phyloP scores from a whole-genome alignment of 2,113 vertebrate genomes.

The Planiliza haematocheilus region DNA sequence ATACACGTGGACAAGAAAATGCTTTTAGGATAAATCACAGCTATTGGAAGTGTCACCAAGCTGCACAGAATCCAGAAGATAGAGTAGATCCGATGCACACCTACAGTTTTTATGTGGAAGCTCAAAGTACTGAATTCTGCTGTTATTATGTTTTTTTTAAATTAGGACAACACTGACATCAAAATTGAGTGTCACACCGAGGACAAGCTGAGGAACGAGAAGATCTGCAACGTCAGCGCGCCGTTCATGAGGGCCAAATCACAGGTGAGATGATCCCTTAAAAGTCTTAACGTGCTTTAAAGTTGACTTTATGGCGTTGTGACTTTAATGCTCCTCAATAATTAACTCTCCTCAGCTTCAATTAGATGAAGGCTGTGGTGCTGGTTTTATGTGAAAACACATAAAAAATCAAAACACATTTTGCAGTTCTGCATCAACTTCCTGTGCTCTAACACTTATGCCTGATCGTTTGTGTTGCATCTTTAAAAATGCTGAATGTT shows the following conservation, averaged over 20 bases:
- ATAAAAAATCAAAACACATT: too few relatives aligned
- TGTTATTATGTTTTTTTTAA: constrained; percentile 20
- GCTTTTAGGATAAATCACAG: too few relatives aligned
- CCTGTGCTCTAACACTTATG: neutral
- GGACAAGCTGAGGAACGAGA: constrained; percentile 81
- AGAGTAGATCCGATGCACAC: too few relatives aligned
- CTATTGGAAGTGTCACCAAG: too few relatives aligned
- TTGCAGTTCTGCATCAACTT: neutral
- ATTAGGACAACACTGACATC: constrained; percentile 89
- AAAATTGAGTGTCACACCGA: constrained; percentile 88
- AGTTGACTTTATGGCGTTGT: neutral
- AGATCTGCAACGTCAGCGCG: constrained; percentile 91
- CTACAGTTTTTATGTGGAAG: too few relatives aligned
- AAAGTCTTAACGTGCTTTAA: neutral
- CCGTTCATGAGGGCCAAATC: constrained; percentile 94
- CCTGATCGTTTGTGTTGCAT: neutral
- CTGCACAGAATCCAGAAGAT: too few relatives aligned
- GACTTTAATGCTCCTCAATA: neutral
- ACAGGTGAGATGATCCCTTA: constrained; percentile 84
- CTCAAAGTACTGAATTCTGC: too few relatives aligned
- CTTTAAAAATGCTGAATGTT: neutral
- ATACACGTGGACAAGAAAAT: too few relatives aligned
- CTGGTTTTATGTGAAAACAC: neutral
- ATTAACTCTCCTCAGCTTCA: neutral
- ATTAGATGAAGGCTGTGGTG: neutral